A percentile compares a stretch with the other conserved stretches of the same genome.
Evolutionary conservation across 1,140 invertebrate species (phyloP).

Genomic region (Cyrtorhinus lividipennis): DNA sequence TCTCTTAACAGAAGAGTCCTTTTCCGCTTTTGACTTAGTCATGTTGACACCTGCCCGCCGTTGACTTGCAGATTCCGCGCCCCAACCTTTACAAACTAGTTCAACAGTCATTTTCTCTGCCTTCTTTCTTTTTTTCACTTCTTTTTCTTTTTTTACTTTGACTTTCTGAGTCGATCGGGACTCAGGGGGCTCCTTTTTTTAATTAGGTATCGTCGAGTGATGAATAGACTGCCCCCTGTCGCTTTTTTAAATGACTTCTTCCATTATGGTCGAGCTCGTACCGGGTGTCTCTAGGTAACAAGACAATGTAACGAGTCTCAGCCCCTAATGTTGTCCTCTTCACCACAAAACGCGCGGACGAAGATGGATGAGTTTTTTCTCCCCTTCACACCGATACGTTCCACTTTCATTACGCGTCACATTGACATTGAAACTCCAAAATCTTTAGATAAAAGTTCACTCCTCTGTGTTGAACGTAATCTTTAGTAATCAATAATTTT

Average conservation of each 20-base stretch:
- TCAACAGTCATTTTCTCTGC: slow-evolving; percentile 6
- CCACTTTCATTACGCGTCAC: no score
- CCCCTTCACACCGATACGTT: no score
- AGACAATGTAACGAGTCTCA: not conserved
- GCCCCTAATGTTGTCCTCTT: not conserved
- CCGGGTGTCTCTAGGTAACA: not conserved
- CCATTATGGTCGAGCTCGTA: not conserved
- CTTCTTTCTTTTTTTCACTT: not conserved
- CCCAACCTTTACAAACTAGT: slow-evolving; percentile 6
- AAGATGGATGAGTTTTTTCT: no score
- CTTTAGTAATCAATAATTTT: no score
- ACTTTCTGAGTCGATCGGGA: not conserved
- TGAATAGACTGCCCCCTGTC: slow-evolving; percentile 6
- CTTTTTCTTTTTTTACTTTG: not conserved
- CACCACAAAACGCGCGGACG: not conserved
- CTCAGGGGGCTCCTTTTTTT: not conserved
- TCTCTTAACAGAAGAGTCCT: not conserved
- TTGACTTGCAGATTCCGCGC: slow-evolving; percentile 6
- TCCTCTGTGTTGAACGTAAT: no score
- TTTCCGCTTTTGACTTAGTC: not conserved
- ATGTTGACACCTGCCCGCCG: slow-evolving; percentile 8
- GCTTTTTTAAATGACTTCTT: slow-evolving; percentile 10
- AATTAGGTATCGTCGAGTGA: slow-evolving; percentile 5
- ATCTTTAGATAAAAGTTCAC: no score
- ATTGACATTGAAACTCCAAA: no score